Base-by-base conservation (phyloP, 2,888 invertebrate species). In the Tetragonisca angustula region DNA sequence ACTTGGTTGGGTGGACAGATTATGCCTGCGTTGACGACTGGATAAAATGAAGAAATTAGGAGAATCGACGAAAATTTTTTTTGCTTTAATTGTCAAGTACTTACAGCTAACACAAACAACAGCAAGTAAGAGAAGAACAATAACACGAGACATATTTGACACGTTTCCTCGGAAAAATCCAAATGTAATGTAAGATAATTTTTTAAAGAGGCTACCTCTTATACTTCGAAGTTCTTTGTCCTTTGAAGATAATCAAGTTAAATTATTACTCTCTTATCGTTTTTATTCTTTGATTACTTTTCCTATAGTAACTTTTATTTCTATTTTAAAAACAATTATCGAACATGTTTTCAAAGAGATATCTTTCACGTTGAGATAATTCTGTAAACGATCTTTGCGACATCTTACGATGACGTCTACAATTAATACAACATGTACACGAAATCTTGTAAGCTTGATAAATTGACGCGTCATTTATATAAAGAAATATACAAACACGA, bases 91-190 rank as follows among this genome's bases (percentile, higher is more conserved):
- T 2, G 24, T 27, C 27, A 3, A 61, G 24, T 24, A 84, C 86
- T 85, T 56, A 84, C 79, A 52, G 4, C 49, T n/a, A n/a, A 64
- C 24, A 32, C 32, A 75, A 21, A 62, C 54, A 21, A 73, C 76
- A 2, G 79, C 15, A 50, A 86, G 32, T 4, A 86, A 27, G 19
- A 76, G 32, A 32, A 80, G 5, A 19, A 71, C 19, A 4, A 43
- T 15, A 4, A 13, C 1, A 2, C 84, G 85, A 62, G 67, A 70
- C 86, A 86, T 81, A 2, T 32, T 76, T 9, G 19, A n/a, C 4
- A 24, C 0, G 2, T 27, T 61, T 13, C 32, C 2, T 5, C 13
- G 5, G 56, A 11, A 15, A n/a, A 15, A n/a, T n/a, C 0, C 56
- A n/a, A 56, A 13, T 56, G n/a, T n/a, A 56, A n/a, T 56, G n/a